These are phyloP conservation scores for Dryocosmus kuriphilus DNA, from an alignment of 2,888 invertebrate genomes.

Conservation along the genomic window DNA sequence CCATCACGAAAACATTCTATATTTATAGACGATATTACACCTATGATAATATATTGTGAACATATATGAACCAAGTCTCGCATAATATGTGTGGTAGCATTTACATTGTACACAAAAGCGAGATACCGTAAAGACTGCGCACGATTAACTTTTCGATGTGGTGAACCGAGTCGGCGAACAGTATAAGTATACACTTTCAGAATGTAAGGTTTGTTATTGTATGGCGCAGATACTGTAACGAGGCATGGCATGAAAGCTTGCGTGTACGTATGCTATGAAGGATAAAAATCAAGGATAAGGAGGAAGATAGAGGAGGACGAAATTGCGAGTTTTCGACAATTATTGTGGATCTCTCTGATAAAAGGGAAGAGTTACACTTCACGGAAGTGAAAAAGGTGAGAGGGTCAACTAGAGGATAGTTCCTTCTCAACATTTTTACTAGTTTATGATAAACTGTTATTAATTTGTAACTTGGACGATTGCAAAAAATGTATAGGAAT, in stretches of 20 bases:
- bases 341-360: constrained; percentile 1
- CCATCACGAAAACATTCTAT: too few species aligned
- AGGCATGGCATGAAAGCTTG: neutral
- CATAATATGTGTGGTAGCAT: constrained; percentile 35
- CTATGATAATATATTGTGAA: constrained; percentile 48
- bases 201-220: neutral
- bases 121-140: constrained; percentile 51
- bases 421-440: neutral
- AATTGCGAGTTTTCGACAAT: constrained; percentile 1
- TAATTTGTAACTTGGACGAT: too few species aligned
- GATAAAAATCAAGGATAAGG: neutral
- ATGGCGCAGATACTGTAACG: neutral
- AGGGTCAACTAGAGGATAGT: neutral
- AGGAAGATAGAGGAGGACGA: neutral
- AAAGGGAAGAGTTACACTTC: neutral
- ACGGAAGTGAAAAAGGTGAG: neutral
- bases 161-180: constrained; percentile 53
- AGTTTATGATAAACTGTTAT: neutral
- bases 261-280: neutral
- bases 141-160: constrained; percentile 58
- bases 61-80: constrained; percentile 40
- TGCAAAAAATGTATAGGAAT: too few species aligned
- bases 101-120: neutral
- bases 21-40: constrained; percentile 8
- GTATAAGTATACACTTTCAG: neutral